Evolutionary conservation across 2,888 invertebrate species (phyloP), one percentile per base, ranked within the genome.

Genomic region (Clistopyga incitator): DNA sequence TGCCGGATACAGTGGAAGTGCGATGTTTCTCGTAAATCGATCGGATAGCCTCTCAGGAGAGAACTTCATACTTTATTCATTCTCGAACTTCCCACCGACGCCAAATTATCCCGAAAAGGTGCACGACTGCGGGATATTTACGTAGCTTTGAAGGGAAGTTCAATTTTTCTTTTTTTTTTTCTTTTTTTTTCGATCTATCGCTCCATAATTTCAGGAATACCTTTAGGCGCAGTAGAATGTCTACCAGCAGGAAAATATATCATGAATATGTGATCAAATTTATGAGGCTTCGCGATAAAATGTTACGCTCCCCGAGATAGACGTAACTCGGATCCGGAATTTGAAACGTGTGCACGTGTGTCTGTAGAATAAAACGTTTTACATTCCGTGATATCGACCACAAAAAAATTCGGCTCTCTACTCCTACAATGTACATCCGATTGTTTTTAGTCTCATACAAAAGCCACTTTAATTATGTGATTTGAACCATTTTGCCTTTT

Each of bases 21-120:
- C 38, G 82, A 78, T 82, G 68, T 78, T 82, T 78, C 75, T 82
- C 78, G 52, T 56, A 47, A 70, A 82, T 82, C 82, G 70, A 82
- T 72, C 59, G 20, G 45, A 79, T 45, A 71, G 52, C 45, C 61
- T 68, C 50, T 29, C 18, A 15, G 29, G 29, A 71, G 29, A 75
- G 29, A 71, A 75, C 42, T 67, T 67, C 61, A 68, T 75, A 68
- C 42, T 38, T 76, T 83, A 83, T 83, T 79, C 75, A 83, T 83
- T 59, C 34, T 34, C 23, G 10, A 67, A 47, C 54, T 76, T 70
- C 34, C 52, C 42, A 13, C 52, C 65, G 34, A n/a, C 34, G 52
- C 52, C 68, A 34, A 47, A 68, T 72, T 78, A 61, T 72, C 56
- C 42, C 23, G 59, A 76, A 76, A 50, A 54, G 50, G 42, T 65